A percentile compares a stretch with the other conserved stretches of the same genome.
phyloP scores from a whole-genome alignment of 2,113 vertebrate genomes.

The Thalassarche chlororhynchos region DNA sequence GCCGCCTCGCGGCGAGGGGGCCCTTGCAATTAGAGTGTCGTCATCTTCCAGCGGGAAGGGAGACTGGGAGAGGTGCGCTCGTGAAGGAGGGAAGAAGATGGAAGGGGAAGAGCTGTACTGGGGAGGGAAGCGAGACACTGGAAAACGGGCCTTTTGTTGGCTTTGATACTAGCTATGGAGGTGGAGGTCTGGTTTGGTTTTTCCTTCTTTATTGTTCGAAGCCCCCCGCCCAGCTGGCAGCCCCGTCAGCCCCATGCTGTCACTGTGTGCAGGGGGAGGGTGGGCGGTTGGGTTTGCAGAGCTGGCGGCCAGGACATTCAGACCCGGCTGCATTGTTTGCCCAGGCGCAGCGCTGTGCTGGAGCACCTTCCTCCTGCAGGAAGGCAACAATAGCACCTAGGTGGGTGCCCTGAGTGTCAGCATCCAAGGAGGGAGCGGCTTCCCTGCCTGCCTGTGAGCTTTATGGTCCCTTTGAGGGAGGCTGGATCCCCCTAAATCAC shows the following conservation, averaged over 20 bases:
- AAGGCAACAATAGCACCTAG: background rate
- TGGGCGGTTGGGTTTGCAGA: background rate
- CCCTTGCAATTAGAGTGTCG: conserved; percentile 14
- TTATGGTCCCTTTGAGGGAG: background rate
- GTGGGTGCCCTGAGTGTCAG: background rate
- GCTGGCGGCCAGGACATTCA: background rate
- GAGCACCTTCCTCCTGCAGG: background rate
- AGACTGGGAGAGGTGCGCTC: background rate
- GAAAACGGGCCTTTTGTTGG: background rate
- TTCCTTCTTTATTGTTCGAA: background rate
- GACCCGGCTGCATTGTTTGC: background rate
- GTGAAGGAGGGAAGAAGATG: background rate
- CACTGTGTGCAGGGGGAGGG: background rate
- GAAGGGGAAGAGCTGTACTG: background rate
- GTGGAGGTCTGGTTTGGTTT: background rate
- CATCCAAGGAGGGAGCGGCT: background rate
- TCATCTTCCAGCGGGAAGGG: conserved; percentile 46
- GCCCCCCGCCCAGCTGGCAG: background rate
- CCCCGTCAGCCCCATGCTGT: background rate
- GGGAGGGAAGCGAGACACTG: background rate
- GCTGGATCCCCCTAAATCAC: background rate
- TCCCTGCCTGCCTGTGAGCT: background rate
- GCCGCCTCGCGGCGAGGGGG: conserved; percentile 35
- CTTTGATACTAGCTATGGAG: background rate
- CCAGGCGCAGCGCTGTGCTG: accelerated